Evolutionary conservation across 2,888 invertebrate species (phyloP), one percentile per base, ranked within the genome.

Genomic region (Agrotis ipsilon): DNA sequence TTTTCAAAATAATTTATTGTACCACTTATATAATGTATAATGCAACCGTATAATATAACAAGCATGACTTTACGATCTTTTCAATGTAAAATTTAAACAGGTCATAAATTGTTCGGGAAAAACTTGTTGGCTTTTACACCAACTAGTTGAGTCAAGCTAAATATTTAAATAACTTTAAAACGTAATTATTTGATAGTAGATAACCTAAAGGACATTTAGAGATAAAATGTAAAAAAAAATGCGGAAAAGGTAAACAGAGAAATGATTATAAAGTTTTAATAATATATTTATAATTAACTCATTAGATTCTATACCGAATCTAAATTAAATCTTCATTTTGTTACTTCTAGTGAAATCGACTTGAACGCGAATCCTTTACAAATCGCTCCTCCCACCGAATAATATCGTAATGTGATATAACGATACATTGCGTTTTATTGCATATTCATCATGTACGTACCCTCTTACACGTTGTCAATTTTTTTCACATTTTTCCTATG

Each of bases 1-100:
- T 79, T 65, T 59, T 16, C 83, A 72, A 75, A 82, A 79, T 72
- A 70, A 79, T 70, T 75, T 68, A 81, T 82, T 60, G 58, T 32
- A 64, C 60, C 59, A 45, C 58, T 72, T 68, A 65, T 57, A 72
- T 59, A 62, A 75, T 68, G 32, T 55, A 78, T 77, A 58, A 68
- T 45, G 57, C 52, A 61, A 70, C 61, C 66, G 66, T 78, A 68
- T 63, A 78, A 58, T 66, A 63, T 68, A 70, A 78, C 74, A 60
- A 66, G 75, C 18, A 68, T 45, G 54, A 55, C 24, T 81, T 82
- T 68, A 81, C 66, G 77, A 82, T 32, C 68, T 55, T 77, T 72
- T 71, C 72, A 79, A 77, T 79, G 72, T 65, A 62, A 71, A 55
- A n/a, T 54, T 63, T 73, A 51, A 79, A 43, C 49, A 48, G 27